Conservation (phyloP, 2,797 vertebrate species). For the Gymnothorax reevesii region DNA sequence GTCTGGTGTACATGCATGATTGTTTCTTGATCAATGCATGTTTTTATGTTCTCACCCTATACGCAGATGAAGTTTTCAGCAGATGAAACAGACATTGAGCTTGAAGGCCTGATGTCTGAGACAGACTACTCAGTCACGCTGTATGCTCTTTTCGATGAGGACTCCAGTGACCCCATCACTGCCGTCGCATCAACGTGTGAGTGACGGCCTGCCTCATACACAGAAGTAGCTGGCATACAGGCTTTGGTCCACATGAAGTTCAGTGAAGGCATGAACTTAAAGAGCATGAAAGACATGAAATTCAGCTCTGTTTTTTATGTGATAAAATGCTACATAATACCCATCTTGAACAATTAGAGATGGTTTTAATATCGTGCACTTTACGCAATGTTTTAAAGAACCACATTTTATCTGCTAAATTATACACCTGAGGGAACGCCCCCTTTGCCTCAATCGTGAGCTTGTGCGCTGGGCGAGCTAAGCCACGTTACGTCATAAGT, state of each 20-base stretch:
- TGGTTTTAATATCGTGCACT: too few relatives aligned
- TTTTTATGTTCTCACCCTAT: neutral
- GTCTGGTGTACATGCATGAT: neutral
- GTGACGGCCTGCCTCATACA: slow-evolving; percentile 29
- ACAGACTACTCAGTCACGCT: slow-evolving; percentile 84
- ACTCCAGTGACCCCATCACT: slow-evolving; percentile 84
- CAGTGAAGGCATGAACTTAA: too few relatives aligned
- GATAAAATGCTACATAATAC: too few relatives aligned
- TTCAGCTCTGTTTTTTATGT: too few relatives aligned
- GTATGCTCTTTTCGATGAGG: slow-evolving; percentile 84
- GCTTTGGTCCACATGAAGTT: neutral
- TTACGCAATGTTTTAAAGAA: too few relatives aligned
- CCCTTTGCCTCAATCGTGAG: too few relatives aligned
- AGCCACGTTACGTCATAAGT: too few relatives aligned
- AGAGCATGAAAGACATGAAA: too few relatives aligned
- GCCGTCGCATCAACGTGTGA: slow-evolving; percentile 83
- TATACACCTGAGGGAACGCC: too few relatives aligned
- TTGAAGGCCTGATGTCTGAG: slow-evolving; percentile 75
- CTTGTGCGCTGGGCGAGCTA: too few relatives aligned
- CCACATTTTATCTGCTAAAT: too few relatives aligned
- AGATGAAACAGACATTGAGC: slow-evolving; percentile 73
- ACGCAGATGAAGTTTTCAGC: slow-evolving; percentile 80
- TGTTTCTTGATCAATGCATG: neutral
- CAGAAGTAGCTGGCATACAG: neutral
- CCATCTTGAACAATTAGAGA: too few relatives aligned